A percentile compares a stretch with the other conserved stretches of the same genome.
Conservation (phyloP, 2,797 vertebrate species). For the Pygocentrus nattereri region DNA sequence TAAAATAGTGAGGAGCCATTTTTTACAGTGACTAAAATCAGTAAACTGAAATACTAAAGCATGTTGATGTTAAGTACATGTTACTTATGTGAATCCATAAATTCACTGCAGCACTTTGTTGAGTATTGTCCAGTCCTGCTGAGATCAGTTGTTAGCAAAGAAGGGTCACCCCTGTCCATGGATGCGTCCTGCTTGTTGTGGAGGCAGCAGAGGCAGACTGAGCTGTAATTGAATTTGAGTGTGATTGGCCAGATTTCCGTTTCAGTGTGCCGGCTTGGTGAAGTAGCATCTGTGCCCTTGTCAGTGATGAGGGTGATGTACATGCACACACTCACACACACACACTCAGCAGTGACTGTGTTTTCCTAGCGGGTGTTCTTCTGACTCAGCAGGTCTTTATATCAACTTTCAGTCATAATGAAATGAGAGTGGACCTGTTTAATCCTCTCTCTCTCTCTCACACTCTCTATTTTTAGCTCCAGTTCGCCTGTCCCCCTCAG, state of each 20-base stretch:
- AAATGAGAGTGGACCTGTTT: constrained; percentile 39
- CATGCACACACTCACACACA: background rate
- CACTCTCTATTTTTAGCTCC: constrained; percentile 58
- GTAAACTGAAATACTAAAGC: too few relatives aligned
- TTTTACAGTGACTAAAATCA: too few relatives aligned
- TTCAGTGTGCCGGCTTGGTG: constrained; percentile 71
- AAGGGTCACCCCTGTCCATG: constrained; percentile 14
- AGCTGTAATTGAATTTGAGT: constrained; percentile 78
- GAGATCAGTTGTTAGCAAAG: constrained; percentile 11
- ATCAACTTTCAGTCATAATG: constrained; percentile 53
- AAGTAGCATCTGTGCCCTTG: constrained; percentile 70
- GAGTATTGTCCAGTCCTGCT: background rate
- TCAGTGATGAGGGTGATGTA: constrained; percentile 27
- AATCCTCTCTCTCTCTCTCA: constrained; percentile 61
- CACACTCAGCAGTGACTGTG: constrained; percentile 7
- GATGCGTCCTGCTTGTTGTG: constrained; percentile 8
- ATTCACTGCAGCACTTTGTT: background rate
- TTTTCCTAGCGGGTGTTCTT: constrained; percentile 42
- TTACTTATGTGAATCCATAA: background rate
- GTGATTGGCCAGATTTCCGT: constrained; percentile 75
- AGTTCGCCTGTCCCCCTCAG: constrained; percentile 39
- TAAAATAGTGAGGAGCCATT: too few relatives aligned
- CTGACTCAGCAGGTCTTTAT: constrained; percentile 61
- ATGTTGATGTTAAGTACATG: too few relatives aligned
- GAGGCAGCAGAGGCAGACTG: constrained; percentile 45